A percentile compares a stretch with the other conserved stretches of the same genome.
These are phyloP conservation scores for Ciconia boyciana DNA, from an alignment of 2,113 vertebrate species.

Conservation along the genomic window DNA sequence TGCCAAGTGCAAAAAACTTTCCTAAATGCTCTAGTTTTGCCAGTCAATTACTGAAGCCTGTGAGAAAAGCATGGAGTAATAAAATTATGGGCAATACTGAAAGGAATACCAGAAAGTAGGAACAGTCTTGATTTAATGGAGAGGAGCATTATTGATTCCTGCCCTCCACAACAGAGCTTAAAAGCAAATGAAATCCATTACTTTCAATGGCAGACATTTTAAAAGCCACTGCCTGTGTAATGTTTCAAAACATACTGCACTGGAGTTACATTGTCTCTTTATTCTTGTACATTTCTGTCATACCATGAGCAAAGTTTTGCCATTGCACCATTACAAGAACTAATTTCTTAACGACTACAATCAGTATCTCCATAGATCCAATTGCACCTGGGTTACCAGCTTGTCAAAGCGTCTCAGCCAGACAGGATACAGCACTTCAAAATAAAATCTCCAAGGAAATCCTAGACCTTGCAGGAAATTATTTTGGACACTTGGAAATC, in stretches of 20 bases:
- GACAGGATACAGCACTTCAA: background rate
- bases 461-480: background rate
- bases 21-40: conserved; percentile 12
- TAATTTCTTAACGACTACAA: background rate
- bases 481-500: background rate
- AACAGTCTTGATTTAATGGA: conserved; percentile 16
- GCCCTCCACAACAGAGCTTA: background rate
- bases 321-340: background rate
- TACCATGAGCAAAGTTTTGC: background rate
- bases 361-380: background rate
- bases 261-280: background rate
- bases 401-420: background rate
- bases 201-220: background rate
- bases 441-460: background rate
- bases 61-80: background rate
- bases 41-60: background rate
- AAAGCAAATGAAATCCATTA: conserved; percentile 38
- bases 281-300: background rate
- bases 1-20: conserved; percentile 7
- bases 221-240: background rate
- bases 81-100: background rate
- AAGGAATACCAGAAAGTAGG: conserved; percentile 24
- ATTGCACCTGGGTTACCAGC: background rate
- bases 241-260: background rate
- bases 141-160: conserved; percentile 19